Conservation (phyloP, 2,113 vertebrate species). For the Myotis lucifugus region DNA sequence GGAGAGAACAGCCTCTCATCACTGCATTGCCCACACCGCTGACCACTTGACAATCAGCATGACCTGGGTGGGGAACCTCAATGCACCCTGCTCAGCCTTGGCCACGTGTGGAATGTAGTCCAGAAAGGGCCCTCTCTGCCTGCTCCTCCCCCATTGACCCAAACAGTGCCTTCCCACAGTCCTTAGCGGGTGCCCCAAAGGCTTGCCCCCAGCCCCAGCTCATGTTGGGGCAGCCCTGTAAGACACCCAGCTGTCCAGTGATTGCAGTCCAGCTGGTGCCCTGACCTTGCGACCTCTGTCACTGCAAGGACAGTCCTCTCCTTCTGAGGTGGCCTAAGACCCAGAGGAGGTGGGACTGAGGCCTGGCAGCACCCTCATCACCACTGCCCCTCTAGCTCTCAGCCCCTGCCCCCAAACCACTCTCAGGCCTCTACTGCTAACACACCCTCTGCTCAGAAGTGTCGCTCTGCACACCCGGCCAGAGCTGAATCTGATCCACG, state of each 20-base stretch:
- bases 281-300: neutral
- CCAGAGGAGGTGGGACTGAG: neutral
- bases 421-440: too few relatives aligned
- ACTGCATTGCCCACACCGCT: rapidly evolving
- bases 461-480: too few relatives aligned
- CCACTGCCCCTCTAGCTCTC: neutral
- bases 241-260: neutral
- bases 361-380: neutral
- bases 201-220: neutral
- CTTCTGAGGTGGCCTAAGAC: neutral
- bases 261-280: neutral
- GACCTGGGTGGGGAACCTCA: neutral
- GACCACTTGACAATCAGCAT: rapidly evolving
- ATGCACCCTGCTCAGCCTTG: neutral
- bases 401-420: neutral
- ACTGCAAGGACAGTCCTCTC: neutral
- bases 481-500: too few relatives aligned
- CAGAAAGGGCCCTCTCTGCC: too few relatives aligned
- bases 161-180: neutral
- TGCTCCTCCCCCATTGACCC: neutral
- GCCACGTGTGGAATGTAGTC: neutral
- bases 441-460: neutral
- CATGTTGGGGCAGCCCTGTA: rapidly evolving
- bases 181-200: neutral
- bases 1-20: neutral